A percentile compares a stretch with the other conserved stretches of the same genome.
These are phyloP conservation scores for Eucidaris tribuloides DNA, from an alignment of 35 echinoderm and acorn worm species.

Conservation along the genomic window DNA sequence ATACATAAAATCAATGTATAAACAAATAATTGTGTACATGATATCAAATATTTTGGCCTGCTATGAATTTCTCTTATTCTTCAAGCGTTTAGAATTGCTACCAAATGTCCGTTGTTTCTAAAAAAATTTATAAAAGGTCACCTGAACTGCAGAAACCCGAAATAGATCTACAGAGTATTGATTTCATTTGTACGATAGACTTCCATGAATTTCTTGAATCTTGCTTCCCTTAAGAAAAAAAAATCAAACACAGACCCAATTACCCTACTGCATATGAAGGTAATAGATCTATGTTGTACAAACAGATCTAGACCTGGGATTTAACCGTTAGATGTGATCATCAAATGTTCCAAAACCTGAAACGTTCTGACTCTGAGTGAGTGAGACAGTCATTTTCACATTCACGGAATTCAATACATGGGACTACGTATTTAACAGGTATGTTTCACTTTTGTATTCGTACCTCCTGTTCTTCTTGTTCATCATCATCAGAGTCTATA, in stretches of 20 bases:
- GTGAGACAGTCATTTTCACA: background rate
- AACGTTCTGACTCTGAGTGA: background rate
- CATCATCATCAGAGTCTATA: slow-evolving; percentile 4
- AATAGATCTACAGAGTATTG: too few relatives aligned
- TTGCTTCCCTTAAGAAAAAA: too few relatives aligned
- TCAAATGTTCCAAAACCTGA: background rate
- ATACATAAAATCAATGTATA: too few relatives aligned
- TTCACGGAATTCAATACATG: background rate
- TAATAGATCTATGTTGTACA: background rate
- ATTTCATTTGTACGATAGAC: too few relatives aligned
- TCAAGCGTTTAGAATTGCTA: too few relatives aligned
- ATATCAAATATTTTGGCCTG: too few relatives aligned
- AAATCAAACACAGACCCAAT: background rate
- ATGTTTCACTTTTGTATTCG: background rate
- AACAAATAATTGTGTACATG: too few relatives aligned
- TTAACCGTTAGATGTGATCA: background rate
- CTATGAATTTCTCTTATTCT: too few relatives aligned
- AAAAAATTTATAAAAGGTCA: too few relatives aligned
- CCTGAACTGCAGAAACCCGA: too few relatives aligned
- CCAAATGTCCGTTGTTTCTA: too few relatives aligned
- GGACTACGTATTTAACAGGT: background rate
- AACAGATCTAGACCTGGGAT: background rate
- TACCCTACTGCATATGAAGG: background rate
- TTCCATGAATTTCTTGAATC: too few relatives aligned
- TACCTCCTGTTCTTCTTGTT: slow-evolving; percentile 13